Evolutionary conservation across 2,888 invertebrate species (phyloP), one percentile per base, ranked within the genome.

Genomic region (Melolontha melolontha): DNA sequence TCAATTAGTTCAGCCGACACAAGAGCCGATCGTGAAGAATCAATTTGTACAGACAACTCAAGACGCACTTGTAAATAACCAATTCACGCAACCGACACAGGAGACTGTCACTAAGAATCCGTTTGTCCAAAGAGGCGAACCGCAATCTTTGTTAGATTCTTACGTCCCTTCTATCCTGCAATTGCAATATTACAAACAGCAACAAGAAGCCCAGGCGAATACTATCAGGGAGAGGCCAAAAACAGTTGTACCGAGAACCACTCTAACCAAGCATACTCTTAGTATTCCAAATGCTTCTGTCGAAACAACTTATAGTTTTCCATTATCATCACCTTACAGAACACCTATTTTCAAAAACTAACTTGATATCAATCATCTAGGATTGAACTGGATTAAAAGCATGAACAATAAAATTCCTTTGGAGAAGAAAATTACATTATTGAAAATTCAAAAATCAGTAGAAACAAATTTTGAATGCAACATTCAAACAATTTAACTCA

Each of bases 71-170:
- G 54, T 8, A 65, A 67, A 51, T 51, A 65, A 63, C 52, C 59
- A 64, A 41, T 65, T 39, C 67, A 49, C 6, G 22, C 49, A 29
- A 47, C 64, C 7, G 51, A 51, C 7, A 8, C 34, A 34, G 10
- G 34, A 34, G 7, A 5, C 34, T 39, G 10, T 65, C 2, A 40
- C 39, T 27, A 70, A 67, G 49, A 54, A n/a, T 11, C 68, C 64
- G 17, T 68, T 49, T 27, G 47, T 14, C 5, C 57, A 68, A 17
- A 75, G 76, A 69, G 72, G 81, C 14, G 77, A 81, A 64, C 85
- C 85, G 0, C 84, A 83, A 74, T 85, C 85, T n/a, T 75, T 87
- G 17, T 76, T 87, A 47, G 86, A 86, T 69, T 85, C 86, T 6
- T 87, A 87, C 70, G 79, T 86, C 5, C 86, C 87, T 0, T 83